Evolutionary conservation across 2,113 vertebrate genomes (phyloP).

Genomic region (Tricholaema leucomelas): DNA sequence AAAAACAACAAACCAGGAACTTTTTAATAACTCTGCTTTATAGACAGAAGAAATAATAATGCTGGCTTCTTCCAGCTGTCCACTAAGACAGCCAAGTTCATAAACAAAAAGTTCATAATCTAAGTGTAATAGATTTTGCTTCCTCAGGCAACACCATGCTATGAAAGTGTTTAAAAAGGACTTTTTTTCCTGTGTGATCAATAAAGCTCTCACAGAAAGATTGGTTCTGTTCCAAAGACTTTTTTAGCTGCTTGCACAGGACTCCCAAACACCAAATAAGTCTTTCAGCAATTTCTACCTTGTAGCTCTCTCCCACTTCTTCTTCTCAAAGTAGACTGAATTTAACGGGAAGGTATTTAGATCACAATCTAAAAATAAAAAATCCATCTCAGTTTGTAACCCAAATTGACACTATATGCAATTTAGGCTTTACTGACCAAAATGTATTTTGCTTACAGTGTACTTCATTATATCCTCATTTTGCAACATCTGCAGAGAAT

Average conservation of each 20-base stretch:
- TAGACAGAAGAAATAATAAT: conserved; percentile 35
- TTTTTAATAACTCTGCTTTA: conserved; percentile 20
- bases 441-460: not conserved
- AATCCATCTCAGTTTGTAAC: not conserved
- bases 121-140: conserved; percentile 63
- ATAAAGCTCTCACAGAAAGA: conserved; percentile 47
- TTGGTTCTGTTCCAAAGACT: conserved; percentile 23
- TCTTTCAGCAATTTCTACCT: not conserved
- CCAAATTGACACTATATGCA: not conserved
- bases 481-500: not conserved
- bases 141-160: conserved; percentile 34
- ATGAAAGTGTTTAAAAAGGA: conserved; percentile 57
- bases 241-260: not conserved
- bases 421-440: not conserved
- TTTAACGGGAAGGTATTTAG: not conserved
- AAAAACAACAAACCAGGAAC: accelerated
- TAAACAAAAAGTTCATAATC: conserved; percentile 60
- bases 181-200: conserved; percentile 60
- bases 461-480: not conserved
- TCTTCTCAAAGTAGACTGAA: not conserved
- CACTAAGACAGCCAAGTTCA: conserved; percentile 35
- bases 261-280: conserved; percentile 7
- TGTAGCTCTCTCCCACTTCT: not conserved
- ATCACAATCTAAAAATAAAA: not conserved
- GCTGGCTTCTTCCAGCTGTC: conserved; percentile 7